phyloP scores from a whole-genome alignment of 2,113 vertebrate species.

The Oplegnathus fasciatus region DNA sequence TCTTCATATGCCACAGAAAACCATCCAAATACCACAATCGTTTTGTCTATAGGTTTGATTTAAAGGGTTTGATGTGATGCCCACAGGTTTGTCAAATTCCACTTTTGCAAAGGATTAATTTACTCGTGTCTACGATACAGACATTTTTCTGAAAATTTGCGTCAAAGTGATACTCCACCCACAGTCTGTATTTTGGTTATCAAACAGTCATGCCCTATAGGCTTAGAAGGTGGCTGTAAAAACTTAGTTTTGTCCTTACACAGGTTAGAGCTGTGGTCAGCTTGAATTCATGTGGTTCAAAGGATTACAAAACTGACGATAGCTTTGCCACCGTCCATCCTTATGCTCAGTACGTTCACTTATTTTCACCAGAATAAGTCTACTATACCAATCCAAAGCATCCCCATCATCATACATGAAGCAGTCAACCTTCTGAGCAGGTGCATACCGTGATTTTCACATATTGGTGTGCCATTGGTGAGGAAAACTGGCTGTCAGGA shows the following conservation, averaged over 20 bases:
- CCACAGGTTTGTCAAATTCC: neutral
- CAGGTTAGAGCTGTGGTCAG: neutral
- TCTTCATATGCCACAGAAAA: slow-evolving; percentile 18
- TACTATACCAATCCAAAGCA: no score
- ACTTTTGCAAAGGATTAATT: neutral
- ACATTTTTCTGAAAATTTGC: neutral
- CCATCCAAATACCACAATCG: neutral
- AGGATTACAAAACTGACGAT: neutral
- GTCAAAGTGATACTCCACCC: neutral
- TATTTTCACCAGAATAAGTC: neutral
- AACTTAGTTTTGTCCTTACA: neutral
- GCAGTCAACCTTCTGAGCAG: neutral
- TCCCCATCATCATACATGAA: neutral
- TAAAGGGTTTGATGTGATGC: neutral
- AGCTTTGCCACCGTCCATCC: neutral
- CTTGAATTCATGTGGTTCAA: neutral
- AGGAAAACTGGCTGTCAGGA: neutral
- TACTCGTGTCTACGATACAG: neutral
- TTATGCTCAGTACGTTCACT: neutral
- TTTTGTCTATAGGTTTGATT: neutral
- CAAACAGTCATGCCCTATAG: neutral
- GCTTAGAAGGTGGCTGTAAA: neutral
- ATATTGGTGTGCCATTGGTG: neutral
- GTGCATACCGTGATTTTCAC: neutral
- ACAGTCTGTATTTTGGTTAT: neutral